Conservation (phyloP, 2,888 invertebrate genomes). For the Invenusta paracnida region DNA sequence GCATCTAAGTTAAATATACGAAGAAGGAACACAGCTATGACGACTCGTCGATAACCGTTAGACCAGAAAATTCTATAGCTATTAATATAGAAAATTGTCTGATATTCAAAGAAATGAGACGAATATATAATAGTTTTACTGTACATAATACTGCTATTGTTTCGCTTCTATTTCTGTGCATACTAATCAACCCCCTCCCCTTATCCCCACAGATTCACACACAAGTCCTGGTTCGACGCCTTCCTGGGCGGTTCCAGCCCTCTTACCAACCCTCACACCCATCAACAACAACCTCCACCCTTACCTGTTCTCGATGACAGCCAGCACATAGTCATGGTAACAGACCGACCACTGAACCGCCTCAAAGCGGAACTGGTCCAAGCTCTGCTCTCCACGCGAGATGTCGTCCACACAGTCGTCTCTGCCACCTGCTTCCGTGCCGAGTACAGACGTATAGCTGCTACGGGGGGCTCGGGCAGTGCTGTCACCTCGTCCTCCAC, state of each 20-base stretch:
- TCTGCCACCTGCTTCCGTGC: conserved; percentile 91
- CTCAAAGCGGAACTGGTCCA: conserved; percentile 97
- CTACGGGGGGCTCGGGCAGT: conserved; percentile 63
- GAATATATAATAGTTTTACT: too few species aligned
- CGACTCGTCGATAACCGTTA: too few species aligned
- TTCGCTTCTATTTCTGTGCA: too few species aligned
- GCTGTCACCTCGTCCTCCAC: too few species aligned
- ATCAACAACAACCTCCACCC: neutral
- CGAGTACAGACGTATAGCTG: conserved; percentile 86
- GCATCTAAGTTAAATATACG: too few species aligned
- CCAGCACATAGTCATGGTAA: conserved; percentile 88
- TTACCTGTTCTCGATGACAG: conserved; percentile 69
- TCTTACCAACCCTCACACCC: neutral
- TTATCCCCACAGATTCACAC: conserved; percentile 67
- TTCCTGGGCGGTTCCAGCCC: conserved; percentile 65
- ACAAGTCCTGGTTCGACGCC: conserved; percentile 97
- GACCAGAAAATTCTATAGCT: too few species aligned
- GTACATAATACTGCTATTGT: too few species aligned
- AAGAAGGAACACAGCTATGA: too few species aligned
- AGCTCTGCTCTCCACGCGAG: conserved; percentile 62
- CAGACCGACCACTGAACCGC: conserved; percentile 88
- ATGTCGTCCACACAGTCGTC: conserved; percentile 78
- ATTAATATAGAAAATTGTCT: too few species aligned
- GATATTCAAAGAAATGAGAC: too few species aligned
- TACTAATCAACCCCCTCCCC: too few species aligned